These are phyloP conservation scores for Dreissena polymorpha DNA, from an alignment of 1,140 invertebrate species.

Conservation along the genomic window DNA sequence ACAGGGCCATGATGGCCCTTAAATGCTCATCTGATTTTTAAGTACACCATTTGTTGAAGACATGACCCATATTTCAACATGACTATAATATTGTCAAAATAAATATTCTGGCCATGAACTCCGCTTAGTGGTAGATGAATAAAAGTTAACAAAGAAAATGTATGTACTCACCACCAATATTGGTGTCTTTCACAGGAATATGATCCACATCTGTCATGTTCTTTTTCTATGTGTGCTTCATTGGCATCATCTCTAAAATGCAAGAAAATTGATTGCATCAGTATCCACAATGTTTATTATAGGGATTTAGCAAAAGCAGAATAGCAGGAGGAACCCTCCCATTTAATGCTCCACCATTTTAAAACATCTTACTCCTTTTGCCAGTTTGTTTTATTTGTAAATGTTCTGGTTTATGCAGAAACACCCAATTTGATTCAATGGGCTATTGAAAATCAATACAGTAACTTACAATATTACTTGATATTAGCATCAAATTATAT, in stretches of 20 bases:
- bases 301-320: neutral
- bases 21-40: no score
- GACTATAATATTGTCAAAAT: no score
- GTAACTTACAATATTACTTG: no score
- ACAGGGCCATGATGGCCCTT: no score
- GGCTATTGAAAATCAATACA: no score
- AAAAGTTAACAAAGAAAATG: no score
- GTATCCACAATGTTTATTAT: neutral
- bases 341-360: neutral
- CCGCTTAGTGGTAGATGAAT: no score
- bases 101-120: no score
- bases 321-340: neutral
- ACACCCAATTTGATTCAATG: neutral
- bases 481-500: no score
- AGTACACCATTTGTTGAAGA: no score
- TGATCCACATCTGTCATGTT: conserved; percentile 48
- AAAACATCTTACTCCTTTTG: neutral
- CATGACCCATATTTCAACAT: no score
- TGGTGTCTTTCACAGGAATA: conserved; percentile 55
- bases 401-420: neutral
- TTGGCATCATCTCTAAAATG: neutral
- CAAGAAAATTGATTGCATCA: neutral
- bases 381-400: neutral
- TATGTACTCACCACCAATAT: conserved; percentile 47
- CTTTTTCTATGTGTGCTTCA: neutral